Evolutionary conservation across 2,888 invertebrate species (phyloP).

Genomic region (Pachymerium ferrugineum): DNA sequence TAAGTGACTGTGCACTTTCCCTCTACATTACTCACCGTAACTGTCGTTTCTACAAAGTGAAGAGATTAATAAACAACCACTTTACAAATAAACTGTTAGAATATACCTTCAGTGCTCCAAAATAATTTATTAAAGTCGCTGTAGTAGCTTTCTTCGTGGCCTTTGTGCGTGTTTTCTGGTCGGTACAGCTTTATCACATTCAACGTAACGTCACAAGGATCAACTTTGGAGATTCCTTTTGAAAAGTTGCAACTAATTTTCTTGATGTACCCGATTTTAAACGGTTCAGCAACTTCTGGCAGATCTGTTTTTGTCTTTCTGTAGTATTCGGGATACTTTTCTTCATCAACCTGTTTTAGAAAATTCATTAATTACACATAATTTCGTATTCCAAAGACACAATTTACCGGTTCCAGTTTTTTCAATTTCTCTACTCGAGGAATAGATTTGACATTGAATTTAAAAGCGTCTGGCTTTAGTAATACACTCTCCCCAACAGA

Average conservation of each 20-base stretch:
- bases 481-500: constrained; percentile 64
- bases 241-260: constrained; percentile 56
- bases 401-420: no score
- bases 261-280: constrained; percentile 64
- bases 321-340: constrained; percentile 73
- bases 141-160: constrained; percentile 54
- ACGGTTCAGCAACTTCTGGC: constrained; percentile 70
- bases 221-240: constrained; percentile 50
- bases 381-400: not conserved
- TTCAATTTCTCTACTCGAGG: no score
- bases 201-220: constrained; percentile 58
- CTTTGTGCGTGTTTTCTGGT: constrained; percentile 66
- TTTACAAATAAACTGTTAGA: no score
- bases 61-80: no score
- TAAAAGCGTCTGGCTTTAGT: constrained; percentile 60
- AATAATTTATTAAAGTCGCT: constrained; percentile 67
- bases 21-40: constrained; percentile 58
- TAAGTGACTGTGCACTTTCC: constrained; percentile 66
- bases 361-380: not conserved
- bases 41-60: constrained; percentile 43
- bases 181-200: constrained; percentile 65
- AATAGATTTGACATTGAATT: constrained; percentile 52
- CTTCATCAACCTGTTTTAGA: constrained; percentile 62
- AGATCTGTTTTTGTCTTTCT: constrained; percentile 66
- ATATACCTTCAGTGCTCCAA: constrained; percentile 67